These are phyloP conservation scores for Myotis pilosus DNA, from an alignment of 2,797 vertebrate genomes.

Conservation along the genomic window DNA sequence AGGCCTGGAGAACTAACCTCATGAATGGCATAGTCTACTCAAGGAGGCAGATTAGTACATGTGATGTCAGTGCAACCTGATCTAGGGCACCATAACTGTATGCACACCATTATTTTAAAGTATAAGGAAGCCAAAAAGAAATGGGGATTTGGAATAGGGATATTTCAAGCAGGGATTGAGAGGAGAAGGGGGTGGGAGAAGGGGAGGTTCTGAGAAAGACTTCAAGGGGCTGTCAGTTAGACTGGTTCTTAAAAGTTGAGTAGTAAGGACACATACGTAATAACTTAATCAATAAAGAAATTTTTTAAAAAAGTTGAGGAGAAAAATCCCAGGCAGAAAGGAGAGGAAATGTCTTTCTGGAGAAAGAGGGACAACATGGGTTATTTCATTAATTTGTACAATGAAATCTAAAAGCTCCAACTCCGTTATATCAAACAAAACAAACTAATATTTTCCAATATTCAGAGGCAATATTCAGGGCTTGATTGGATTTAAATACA, in stretches of 20 bases:
- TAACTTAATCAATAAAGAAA: too few relatives aligned
- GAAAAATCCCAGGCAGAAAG: background rate
- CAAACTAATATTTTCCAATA: slow-evolving; percentile 49
- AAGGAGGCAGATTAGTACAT: background rate
- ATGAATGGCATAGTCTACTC: background rate
- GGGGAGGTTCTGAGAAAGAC: background rate
- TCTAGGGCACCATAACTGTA: background rate
- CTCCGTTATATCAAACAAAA: slow-evolving; percentile 2
- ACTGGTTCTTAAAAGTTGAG: background rate
- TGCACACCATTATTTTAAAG: background rate
- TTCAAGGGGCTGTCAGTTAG: background rate
- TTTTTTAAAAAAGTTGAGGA: background rate
- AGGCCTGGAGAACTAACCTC: background rate
- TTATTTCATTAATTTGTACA: background rate
- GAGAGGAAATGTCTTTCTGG: background rate
- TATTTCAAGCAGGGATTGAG: background rate
- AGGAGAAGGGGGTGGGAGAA: background rate
- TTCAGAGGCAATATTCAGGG: slow-evolving; percentile 18
- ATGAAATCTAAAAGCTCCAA: slow-evolving; percentile 31
- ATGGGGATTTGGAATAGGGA: background rate
- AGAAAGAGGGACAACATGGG: background rate
- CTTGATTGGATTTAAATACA: slow-evolving; percentile 57
- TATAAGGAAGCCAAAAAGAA: background rate
- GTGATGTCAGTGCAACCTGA: background rate
- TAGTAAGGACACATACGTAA: too few relatives aligned